phyloP scores from a whole-genome alignment of 2,113 vertebrate species.

The Podarcis raffonei region DNA sequence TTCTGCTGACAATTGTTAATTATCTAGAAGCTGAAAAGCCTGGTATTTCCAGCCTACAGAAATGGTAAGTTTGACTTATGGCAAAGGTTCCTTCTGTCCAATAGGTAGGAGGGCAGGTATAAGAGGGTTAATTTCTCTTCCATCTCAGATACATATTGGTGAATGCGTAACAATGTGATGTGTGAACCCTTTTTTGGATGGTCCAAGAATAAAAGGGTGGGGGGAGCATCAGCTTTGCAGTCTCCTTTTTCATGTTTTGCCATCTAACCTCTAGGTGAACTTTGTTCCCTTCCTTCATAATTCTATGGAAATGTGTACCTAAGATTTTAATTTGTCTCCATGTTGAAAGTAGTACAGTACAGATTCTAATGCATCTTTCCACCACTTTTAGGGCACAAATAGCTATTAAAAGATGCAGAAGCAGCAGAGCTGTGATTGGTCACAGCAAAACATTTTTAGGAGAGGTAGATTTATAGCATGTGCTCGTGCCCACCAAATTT shows the following conservation, averaged over 20 bases:
- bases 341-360: background rate
- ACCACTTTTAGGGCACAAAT: background rate
- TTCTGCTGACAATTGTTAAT: slow-evolving; percentile 72
- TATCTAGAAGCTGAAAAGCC: slow-evolving; percentile 63
- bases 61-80: background rate
- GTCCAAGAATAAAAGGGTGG: too few species aligned
- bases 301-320: background rate
- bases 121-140: background rate
- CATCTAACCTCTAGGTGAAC: too few species aligned
- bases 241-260: too few species aligned
- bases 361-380: background rate
- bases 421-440: too few species aligned
- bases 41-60: slow-evolving; percentile 67
- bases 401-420: too few species aligned
- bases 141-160: background rate
- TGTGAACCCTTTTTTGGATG: too few species aligned
- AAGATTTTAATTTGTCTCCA: too few species aligned
- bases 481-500: background rate
- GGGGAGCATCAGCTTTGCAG: too few species aligned
- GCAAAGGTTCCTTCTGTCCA: slow-evolving; percentile 4
- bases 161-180: too few species aligned
- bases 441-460: background rate
- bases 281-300: too few species aligned
- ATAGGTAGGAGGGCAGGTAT: background rate
- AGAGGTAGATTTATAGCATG: background rate